Conservation (phyloP, 2,797 vertebrate species). For the Salmo trutta region DNA sequence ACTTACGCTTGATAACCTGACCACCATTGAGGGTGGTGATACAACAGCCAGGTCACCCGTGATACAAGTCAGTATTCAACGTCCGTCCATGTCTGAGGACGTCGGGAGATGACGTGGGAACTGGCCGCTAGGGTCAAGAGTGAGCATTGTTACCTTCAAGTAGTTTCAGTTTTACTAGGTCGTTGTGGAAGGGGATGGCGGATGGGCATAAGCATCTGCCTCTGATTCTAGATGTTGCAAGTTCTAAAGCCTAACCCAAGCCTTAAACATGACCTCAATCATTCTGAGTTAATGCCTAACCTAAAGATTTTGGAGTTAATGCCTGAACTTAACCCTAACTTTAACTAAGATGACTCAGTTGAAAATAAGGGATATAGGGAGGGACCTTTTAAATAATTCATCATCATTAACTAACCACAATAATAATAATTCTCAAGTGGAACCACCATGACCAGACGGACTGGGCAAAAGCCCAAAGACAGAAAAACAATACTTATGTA, state of each 20-base stretch:
- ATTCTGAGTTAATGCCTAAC: too few relatives aligned
- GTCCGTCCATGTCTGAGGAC: too few relatives aligned
- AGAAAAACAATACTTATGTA: background rate
- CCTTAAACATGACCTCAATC: too few relatives aligned
- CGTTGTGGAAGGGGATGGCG: too few relatives aligned
- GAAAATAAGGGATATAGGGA: background rate
- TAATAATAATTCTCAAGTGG: background rate
- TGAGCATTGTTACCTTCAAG: too few relatives aligned
- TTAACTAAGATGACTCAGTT: background rate
- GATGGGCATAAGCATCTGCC: too few relatives aligned
- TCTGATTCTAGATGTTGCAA: too few relatives aligned
- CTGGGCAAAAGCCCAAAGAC: background rate
- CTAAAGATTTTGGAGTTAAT: too few relatives aligned
- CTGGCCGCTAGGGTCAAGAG: too few relatives aligned
- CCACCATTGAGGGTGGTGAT: background rate
- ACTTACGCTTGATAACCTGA: background rate
- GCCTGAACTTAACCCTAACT: background rate
- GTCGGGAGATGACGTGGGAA: too few relatives aligned
- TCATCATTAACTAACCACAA: background rate
- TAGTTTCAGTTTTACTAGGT: too few relatives aligned
- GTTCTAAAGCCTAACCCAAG: too few relatives aligned
- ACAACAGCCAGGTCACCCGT: background rate
- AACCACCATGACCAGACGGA: background rate
- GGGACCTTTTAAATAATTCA: background rate
- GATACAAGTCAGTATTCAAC: background rate